These are phyloP conservation scores for Cataglyphis rosenhaueri DNA, from an alignment of 2,888 invertebrate genomes.

Conservation along the genomic window DNA sequence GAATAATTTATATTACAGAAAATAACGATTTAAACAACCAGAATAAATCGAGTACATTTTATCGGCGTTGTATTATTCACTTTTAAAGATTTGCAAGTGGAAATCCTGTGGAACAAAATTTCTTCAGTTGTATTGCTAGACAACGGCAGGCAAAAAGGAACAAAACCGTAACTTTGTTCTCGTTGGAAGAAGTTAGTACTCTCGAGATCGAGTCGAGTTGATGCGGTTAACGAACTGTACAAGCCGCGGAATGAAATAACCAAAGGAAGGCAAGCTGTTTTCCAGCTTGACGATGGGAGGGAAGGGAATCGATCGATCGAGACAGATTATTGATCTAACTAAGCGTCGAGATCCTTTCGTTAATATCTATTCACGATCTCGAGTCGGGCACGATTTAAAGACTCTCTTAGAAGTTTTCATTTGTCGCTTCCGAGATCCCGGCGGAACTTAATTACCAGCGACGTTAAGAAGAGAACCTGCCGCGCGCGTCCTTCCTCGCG, in stretches of 20 bases:
- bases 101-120: constrained; percentile 50
- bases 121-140: constrained; percentile 60
- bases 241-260: constrained; percentile 51
- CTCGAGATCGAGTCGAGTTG: constrained; percentile 53
- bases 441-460: constrained; percentile 68
- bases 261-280: constrained; percentile 47
- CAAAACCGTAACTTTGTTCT: constrained; percentile 67
- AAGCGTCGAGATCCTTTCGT: constrained; percentile 24
- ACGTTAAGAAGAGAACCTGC: constrained; percentile 60
- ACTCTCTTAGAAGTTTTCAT: constrained; percentile 58
- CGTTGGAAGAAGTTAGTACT: constrained; percentile 63
- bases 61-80: constrained; percentile 9
- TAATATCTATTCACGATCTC: constrained; percentile 58
- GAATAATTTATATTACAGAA: neutral
- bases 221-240: constrained; percentile 64
- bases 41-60: constrained; percentile 36
- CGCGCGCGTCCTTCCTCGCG: constrained; percentile 55
- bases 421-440: constrained; percentile 62
- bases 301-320: constrained; percentile 28
- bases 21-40: neutral
- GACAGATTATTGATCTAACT: constrained; percentile 14
- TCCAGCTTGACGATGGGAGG: constrained; percentile 6
- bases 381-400: constrained; percentile 64
- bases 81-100: constrained; percentile 37
- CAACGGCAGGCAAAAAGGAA: constrained; percentile 49